Evolutionary conservation across 2,888 invertebrate genomes (phyloP).

Genomic region (Cynaeus angustus): DNA sequence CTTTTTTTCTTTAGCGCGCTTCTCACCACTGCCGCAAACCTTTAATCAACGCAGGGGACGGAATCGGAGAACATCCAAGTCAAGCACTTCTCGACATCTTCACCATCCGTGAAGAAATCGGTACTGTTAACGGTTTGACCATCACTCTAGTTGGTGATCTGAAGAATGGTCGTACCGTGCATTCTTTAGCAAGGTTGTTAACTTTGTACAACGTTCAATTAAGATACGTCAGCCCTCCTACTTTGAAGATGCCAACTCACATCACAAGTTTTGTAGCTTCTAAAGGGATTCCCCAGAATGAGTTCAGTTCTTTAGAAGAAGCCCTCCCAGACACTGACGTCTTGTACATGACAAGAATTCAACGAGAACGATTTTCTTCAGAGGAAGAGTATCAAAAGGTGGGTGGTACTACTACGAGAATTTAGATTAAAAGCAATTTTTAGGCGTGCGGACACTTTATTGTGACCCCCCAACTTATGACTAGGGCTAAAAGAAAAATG

Average conservation of each 20-base stretch:
- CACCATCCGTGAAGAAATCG: slow-evolving; percentile 98
- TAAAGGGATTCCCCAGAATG: slow-evolving; percentile 86
- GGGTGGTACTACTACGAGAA: slow-evolving; percentile 55
- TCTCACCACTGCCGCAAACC: slow-evolving; percentile 90
- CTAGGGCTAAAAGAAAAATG: slow-evolving; percentile 93
- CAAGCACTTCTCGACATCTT: slow-evolving; percentile 98
- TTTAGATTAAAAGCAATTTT: slow-evolving; percentile 58
- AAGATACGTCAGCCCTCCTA: slow-evolving; percentile 91
- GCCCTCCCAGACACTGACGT: slow-evolving; percentile 96
- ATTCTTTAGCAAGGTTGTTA: slow-evolving; percentile 94
- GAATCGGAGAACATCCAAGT: slow-evolving; percentile 97
- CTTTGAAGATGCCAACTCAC: slow-evolving; percentile 92
- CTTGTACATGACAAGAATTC: slow-evolving; percentile 98
- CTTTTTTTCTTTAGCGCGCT: slow-evolving; percentile 78
- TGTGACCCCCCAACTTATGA: slow-evolving; percentile 97
- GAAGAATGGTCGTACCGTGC: slow-evolving; percentile 98
- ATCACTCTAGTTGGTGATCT: slow-evolving; percentile 99
- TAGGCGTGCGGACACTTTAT: slow-evolving; percentile 91
- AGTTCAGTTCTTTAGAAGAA: slow-evolving; percentile 84
- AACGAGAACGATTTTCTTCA: slow-evolving; percentile 91
- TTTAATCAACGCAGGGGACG: slow-evolving; percentile 98
- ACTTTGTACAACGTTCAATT: slow-evolving; percentile 95
- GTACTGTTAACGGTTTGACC: slow-evolving; percentile 97
- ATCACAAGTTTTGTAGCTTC: slow-evolving; percentile 86
- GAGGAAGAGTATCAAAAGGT: slow-evolving; percentile 92